These are phyloP conservation scores for Tetropium fuscum DNA, from an alignment of 2,888 invertebrate species.

Conservation along the genomic window DNA sequence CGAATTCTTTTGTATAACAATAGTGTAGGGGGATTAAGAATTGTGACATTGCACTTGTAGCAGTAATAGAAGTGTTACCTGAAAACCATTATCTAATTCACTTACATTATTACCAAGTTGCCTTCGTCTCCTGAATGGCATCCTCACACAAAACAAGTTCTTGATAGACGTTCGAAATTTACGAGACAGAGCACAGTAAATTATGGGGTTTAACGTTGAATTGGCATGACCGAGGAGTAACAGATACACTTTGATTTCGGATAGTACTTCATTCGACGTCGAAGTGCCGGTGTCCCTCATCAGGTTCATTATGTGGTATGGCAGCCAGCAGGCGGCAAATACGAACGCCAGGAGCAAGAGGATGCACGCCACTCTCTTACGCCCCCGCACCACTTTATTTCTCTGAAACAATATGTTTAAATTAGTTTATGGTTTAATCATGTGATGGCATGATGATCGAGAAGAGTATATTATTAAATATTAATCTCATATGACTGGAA, in stretches of 20 bases:
- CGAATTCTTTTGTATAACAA: too few species aligned
- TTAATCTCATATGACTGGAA: too few species aligned
- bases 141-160: conserved; percentile 66
- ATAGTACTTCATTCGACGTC: conserved; percentile 10
- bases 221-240: conserved; percentile 81
- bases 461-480: too few species aligned
- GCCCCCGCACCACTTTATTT: conserved; percentile 74
- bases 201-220: conserved; percentile 81
- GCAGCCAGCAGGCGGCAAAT: conserved; percentile 84
- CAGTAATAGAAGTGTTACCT: too few species aligned
- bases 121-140: conserved; percentile 52
- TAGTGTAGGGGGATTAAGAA: too few species aligned
- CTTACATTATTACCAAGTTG: conserved; percentile 41
- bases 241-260: conserved; percentile 72
- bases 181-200: conserved; percentile 81
- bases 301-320: conserved; percentile 78
- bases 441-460: too few species aligned
- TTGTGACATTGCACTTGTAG: too few species aligned
- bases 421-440: too few species aligned
- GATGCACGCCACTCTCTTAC: conserved; percentile 82
- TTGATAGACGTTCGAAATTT: conserved; percentile 78
- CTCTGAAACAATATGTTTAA: conserved; percentile 67
- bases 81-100: too few species aligned
- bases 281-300: conserved; percentile 71
- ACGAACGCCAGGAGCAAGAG: conserved; percentile 78